Conservation (phyloP, 2,888 invertebrate species). For the Odontothrips loti region DNA sequence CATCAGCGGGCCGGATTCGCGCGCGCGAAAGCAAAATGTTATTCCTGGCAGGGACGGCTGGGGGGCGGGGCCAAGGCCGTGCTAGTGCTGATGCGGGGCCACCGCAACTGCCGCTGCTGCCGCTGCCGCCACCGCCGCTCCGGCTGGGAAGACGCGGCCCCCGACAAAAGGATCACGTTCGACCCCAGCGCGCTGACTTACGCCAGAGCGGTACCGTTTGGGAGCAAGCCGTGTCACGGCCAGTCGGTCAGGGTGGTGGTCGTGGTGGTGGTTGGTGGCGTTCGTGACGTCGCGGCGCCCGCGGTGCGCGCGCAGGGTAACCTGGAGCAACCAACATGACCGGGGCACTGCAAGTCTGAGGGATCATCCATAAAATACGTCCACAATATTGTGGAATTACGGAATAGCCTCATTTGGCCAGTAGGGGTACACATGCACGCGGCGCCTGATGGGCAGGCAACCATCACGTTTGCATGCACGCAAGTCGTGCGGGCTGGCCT, state of each 20-base stretch:
- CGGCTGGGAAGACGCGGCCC: background rate
- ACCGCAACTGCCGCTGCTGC: too few species aligned
- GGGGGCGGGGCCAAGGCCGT: background rate
- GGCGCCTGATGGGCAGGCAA: too few species aligned
- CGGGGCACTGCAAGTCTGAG: too few species aligned
- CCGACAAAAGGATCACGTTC: background rate
- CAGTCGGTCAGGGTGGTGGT: background rate
- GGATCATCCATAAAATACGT: too few species aligned
- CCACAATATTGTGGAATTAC: too few species aligned
- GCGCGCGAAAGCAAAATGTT: slow-evolving; percentile 15
- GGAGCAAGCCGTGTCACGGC: background rate
- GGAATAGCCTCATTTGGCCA: too few species aligned
- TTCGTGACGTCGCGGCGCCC: background rate
- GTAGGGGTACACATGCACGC: too few species aligned
- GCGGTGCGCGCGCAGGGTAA: too few species aligned
- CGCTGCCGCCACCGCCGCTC: background rate
- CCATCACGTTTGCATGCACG: too few species aligned
- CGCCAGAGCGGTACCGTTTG: background rate
- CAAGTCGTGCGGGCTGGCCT: too few species aligned
- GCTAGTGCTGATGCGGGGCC: too few species aligned
- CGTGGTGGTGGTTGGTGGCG: background rate
- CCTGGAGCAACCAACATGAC: too few species aligned
- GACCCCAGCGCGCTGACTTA: background rate
- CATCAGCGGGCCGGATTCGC: slow-evolving; percentile 12
- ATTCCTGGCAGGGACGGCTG: slow-evolving; percentile 2